Evolutionary conservation across 2,797 vertebrate genomes (phyloP).

Genomic region (Zalophus californianus): DNA sequence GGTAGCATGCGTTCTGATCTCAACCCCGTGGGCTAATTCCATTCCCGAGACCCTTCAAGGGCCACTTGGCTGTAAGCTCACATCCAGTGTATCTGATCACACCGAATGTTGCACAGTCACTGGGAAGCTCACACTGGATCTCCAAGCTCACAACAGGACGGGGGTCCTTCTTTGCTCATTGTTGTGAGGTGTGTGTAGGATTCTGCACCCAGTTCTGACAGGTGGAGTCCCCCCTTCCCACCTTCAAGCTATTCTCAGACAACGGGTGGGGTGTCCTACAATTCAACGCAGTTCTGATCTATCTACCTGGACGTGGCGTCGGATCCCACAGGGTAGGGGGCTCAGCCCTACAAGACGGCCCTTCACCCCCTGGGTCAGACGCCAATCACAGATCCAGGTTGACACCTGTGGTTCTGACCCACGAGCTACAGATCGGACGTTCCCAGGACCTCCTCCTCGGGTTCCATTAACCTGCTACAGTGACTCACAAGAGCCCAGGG

Average conservation of each 20-base stretch:
- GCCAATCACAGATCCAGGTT: too few species aligned
- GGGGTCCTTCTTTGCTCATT: accelerated
- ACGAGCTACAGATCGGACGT: background rate
- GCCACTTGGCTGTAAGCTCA: background rate
- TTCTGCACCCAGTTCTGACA: background rate
- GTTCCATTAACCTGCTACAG: background rate
- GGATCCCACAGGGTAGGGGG: background rate
- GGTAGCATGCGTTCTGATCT: background rate
- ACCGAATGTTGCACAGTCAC: background rate
- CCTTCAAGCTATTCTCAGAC: background rate
- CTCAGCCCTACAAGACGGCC: background rate
- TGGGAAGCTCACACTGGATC: background rate
- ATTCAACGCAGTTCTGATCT: background rate
- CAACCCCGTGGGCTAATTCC: too few species aligned
- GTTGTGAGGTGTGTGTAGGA: background rate
- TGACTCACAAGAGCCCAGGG: background rate
- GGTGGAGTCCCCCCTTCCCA: too few species aligned
- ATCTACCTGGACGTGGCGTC: background rate
- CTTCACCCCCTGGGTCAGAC: background rate
- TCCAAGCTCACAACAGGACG: background rate
- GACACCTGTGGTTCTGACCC: background rate
- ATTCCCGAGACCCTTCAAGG: background rate
- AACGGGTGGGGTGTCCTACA: background rate
- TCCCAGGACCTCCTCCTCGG: background rate
- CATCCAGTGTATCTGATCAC: too few species aligned